phyloP scores from a whole-genome alignment of 2,113 vertebrate genomes.

The Vicugna pacos region DNA sequence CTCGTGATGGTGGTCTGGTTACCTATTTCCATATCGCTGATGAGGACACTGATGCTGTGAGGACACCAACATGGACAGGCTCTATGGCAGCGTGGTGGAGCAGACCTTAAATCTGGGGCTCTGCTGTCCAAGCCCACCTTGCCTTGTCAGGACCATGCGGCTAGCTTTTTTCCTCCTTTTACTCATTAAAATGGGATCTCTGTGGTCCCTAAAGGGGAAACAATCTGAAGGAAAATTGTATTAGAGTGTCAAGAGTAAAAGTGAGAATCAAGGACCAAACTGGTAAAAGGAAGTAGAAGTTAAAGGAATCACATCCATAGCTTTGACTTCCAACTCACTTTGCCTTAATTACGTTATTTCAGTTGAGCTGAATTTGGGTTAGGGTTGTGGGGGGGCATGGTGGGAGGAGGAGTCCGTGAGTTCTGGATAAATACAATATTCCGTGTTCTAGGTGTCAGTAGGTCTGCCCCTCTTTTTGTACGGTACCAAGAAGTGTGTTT shows the following conservation, averaged over 20 bases:
- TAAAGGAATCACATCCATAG: background rate
- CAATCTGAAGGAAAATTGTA: background rate
- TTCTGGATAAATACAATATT: background rate
- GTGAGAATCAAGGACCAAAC: background rate
- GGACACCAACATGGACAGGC: background rate
- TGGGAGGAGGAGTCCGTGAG: background rate
- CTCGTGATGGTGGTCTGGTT: background rate
- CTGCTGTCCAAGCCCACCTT: background rate
- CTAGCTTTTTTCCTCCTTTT: conserved; percentile 1
- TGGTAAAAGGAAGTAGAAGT: background rate
- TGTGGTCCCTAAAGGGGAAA: background rate
- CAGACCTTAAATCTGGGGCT: accelerated
- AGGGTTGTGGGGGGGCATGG: background rate
- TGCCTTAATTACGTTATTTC: background rate
- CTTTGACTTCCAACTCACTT: background rate
- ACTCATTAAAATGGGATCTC: background rate
- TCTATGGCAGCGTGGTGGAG: background rate
- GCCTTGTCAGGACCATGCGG: background rate
- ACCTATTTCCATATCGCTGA: accelerated
- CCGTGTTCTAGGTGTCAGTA: background rate
- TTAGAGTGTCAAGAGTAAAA: background rate
- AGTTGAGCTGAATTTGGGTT: background rate
- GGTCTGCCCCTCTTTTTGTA: background rate
- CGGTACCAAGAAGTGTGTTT: background rate
- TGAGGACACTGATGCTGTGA: background rate